Base-by-base conservation (phyloP, 2,113 vertebrate species). In the Bostrychus sinensis region DNA sequence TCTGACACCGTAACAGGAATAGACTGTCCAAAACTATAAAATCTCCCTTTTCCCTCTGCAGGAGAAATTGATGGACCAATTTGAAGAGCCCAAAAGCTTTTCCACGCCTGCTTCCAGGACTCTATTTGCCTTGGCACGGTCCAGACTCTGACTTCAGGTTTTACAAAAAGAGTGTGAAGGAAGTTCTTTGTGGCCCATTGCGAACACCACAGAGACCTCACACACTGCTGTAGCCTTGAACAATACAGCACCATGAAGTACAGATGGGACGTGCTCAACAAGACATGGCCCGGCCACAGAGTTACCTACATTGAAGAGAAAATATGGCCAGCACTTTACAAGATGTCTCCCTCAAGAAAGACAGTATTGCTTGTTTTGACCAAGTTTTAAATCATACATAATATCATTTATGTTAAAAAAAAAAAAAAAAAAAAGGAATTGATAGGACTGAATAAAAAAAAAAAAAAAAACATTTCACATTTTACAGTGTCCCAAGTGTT, bases 61-160 rank as follows among this genome's bases (percentile, higher is more conserved):
- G 48, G 6, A 59, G 46, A 73, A 72, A 72, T 45, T 23, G 37
- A 28, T 51, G 26, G 48, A 51, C 22, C 67, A 67, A 34, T 65
- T 51, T 62, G 55, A 86, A 75, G 57, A 70, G 58, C 26, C 64
- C 66, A 39, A 56, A 72, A 48, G 60, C 45, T 81, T 89, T 82
- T 84, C 83, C 75, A 72, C 48, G 67, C 37, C 1, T 2, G 50
- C 48, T 81, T 85, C 86, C 86, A 88, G 82, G 61, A 70, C 56
- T 66, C 66, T 83, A 54, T 87, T 89, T 86, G 61, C 76, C 56
- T 88, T 88, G 87, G 87, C 85, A 72, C 53, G 38, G 26, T 13
- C 30, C 34, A 20, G 64, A 9, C 12, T 80, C 80, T 72, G 72
- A 76, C 61, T 81, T 73, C 43, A 74, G 67, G 63, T 66, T 80